Conservation (phyloP, 2,113 vertebrate species). For the Osmerus mordax region DNA sequence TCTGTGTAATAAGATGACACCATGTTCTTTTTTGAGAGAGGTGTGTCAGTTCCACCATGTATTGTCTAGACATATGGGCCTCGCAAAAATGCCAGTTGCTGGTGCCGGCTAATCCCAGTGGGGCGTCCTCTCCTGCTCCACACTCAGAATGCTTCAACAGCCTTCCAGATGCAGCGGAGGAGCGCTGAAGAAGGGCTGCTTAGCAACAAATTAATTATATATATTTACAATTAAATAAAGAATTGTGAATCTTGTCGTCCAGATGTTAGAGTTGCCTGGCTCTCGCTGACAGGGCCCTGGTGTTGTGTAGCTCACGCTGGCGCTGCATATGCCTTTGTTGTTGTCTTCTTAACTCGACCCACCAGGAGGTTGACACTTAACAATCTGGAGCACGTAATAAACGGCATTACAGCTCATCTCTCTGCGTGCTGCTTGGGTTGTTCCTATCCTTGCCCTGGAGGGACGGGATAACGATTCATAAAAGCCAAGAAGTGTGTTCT, state of each 20-base stretch:
- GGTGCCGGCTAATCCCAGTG: slow-evolving; percentile 10
- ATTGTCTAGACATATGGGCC: slow-evolving; percentile 16
- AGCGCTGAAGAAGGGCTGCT: slow-evolving; percentile 11
- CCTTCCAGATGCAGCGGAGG: slow-evolving; percentile 15
- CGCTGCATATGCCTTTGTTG: slow-evolving; percentile 56
- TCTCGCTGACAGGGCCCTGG: slow-evolving; percentile 39
- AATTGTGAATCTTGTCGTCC: slow-evolving; percentile 28
- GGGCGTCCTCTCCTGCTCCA: neutral
- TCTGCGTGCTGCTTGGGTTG: slow-evolving; percentile 51
- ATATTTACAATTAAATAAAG: slow-evolving; percentile 25
- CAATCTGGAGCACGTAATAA: slow-evolving; percentile 56
- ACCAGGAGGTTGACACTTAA: slow-evolving; percentile 56
- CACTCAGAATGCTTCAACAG: slow-evolving; percentile 2
- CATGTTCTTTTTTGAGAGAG: neutral
- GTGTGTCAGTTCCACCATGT: neutral
- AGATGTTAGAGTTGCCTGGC: slow-evolving; percentile 43
- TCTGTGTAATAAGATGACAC: too few relatives aligned
- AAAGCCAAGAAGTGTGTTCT: slow-evolving; percentile 10
- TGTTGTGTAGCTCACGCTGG: slow-evolving; percentile 45
- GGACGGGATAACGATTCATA: slow-evolving; percentile 49
- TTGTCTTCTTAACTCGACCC: slow-evolving; percentile 50
- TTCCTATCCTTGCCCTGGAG: slow-evolving; percentile 40
- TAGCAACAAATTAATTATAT: slow-evolving; percentile 20
- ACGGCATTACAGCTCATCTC: slow-evolving; percentile 35
- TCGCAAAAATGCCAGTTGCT: slow-evolving; percentile 10